phyloP scores from a whole-genome alignment of 1,140 invertebrate species.

The Pissodes strobi region DNA sequence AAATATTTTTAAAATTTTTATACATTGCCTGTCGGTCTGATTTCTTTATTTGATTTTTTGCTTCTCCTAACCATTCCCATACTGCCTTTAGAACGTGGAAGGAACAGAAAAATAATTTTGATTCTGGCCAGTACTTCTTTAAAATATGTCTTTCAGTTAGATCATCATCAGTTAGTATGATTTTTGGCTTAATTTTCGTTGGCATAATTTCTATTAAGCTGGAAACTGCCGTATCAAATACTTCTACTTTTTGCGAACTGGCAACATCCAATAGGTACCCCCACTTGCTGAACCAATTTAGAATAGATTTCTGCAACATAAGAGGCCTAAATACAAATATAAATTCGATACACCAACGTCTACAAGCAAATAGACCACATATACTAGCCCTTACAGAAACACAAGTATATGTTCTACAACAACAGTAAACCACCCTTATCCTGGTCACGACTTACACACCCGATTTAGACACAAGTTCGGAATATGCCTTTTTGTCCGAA shows the following conservation, averaged over 20 bases:
- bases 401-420: too few relatives aligned
- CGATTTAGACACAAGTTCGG: too few relatives aligned
- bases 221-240: not conserved
- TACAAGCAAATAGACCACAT: too few relatives aligned
- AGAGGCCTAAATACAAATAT: too few relatives aligned
- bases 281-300: too few relatives aligned
- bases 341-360: too few relatives aligned
- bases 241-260: slow-evolving; percentile 1
- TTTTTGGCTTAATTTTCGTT: not conserved
- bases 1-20: not conserved
- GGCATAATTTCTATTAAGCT: slow-evolving; percentile 4
- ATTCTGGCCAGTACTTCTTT: slow-evolving; percentile 17
- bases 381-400: too few relatives aligned
- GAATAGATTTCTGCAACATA: too few relatives aligned
- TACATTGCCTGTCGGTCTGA: not conserved
- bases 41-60: slow-evolving; percentile 7
- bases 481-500: too few relatives aligned
- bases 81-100: slow-evolving; percentile 20
- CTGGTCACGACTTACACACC: too few relatives aligned
- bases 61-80: slow-evolving; percentile 9
- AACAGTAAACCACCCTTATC: too few relatives aligned
- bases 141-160: slow-evolving; percentile 12
- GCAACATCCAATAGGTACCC: too few relatives aligned
- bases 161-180: slow-evolving; percentile 16
- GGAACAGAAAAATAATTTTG: slow-evolving; percentile 9